phyloP scores from a whole-genome alignment of 1,140 invertebrate genomes.

The Dendrolimus kikuchii region DNA sequence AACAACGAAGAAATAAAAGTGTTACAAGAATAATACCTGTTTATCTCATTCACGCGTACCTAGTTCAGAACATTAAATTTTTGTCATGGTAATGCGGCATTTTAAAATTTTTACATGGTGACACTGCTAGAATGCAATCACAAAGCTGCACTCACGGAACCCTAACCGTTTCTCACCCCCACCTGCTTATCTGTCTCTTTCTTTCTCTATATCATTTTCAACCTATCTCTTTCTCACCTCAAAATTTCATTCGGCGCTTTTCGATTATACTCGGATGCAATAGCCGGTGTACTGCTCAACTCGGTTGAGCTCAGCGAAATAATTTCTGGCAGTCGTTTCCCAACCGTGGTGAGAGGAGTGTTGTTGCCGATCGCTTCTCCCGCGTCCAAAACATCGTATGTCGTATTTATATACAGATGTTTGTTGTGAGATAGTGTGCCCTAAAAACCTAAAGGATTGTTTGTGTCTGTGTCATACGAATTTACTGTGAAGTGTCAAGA shows the following conservation, averaged over 20 bases:
- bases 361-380: conserved; percentile 35
- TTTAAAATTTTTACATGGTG: too few relatives aligned
- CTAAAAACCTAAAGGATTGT: conserved; percentile 40
- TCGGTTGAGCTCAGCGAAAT: conserved; percentile 28
- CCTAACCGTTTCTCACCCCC: conserved; percentile 45
- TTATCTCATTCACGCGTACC: too few relatives aligned
- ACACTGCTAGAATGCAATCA: conserved; percentile 41
- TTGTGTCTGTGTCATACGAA: conserved; percentile 28
- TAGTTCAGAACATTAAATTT: too few relatives aligned
- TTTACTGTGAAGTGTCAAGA: conserved; percentile 33
- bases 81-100: too few relatives aligned
- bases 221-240: conserved; percentile 41
- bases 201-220: conserved; percentile 17
- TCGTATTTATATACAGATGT: conserved; percentile 43
- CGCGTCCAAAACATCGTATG: conserved; percentile 51
- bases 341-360: conserved; percentile 37
- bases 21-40: too few relatives aligned
- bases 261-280: conserved; percentile 62
- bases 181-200: conserved; percentile 41
- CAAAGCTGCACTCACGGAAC: conserved; percentile 37
- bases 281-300: conserved; percentile 34
- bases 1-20: too few relatives aligned
- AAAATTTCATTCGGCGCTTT: conserved; percentile 60
- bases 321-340: conserved; percentile 59
- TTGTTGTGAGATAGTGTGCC: conserved; percentile 53